Evolutionary conservation across 2,888 invertebrate genomes (phyloP), one percentile per base, ranked within the genome.

Genomic region (Poecilobothrus nobilitatus): DNA sequence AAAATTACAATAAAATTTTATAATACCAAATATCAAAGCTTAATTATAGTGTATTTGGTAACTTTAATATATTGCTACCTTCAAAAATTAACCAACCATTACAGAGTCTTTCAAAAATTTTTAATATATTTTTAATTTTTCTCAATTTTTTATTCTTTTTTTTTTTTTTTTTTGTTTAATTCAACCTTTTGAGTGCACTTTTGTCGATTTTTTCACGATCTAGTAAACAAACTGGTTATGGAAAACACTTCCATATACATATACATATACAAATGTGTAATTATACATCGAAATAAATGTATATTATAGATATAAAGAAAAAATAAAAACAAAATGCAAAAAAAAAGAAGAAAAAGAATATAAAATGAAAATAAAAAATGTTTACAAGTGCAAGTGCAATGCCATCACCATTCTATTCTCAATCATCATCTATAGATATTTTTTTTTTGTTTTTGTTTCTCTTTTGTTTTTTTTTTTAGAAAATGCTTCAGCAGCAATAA

Each of bases 361-460:
- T 4, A 21, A 63, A 63, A 21, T 12, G 12, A 63, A 12, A 62
- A 22, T 8, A 63, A 27, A 63, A 63, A 3, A 63, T 22, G 12
- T 15, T 22, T 65, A 34, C 37, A 65, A 65, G 65, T 65, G 37
- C 65, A 65, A 65, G 65, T 65, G 65, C 65, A 65, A 65, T 65
- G 65, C 37, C 65, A 65, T 65, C 20, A n/a, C 2, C n/a, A n/a
- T 15, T n/a, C 41, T 12, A 41, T 12, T 41, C 41, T 41, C 15
- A 27, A 27, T 27, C 27, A 27, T 27, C 27, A 5, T 27, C 27
- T 4, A 27, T 27, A 27, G 27, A 27, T 5, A 4, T 4, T 27
- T 4, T 4, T 4, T 27, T 27, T 27, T 27, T 27, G 27, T 27
- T 27, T 2, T 27, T 27, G 27, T 27, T 27, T 27, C 5, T 27